Conservation (phyloP, 1,140 invertebrate species). For the Drosophila auraria region DNA sequence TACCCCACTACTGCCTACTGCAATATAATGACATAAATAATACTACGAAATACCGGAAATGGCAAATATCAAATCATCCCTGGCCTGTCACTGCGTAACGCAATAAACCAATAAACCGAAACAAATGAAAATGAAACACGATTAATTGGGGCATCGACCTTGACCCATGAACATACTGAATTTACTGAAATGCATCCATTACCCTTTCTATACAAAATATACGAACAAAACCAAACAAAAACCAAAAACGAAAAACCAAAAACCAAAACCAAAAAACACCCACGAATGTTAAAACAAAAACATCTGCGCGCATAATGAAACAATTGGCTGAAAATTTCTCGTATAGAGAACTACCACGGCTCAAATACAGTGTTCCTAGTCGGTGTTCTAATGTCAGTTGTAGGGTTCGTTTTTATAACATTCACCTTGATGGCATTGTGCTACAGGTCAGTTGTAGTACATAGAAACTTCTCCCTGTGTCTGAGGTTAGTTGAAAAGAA, state of each 20-base stretch:
- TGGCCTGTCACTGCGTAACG: slow-evolving; percentile 41
- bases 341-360: slow-evolving; percentile 95
- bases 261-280: slow-evolving; percentile 26
- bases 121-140: slow-evolving; percentile 22
- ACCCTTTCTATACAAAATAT: neutral
- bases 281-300: slow-evolving; percentile 7
- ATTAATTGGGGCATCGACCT: slow-evolving; percentile 16
- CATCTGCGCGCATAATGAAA: slow-evolving; percentile 51
- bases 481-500: slow-evolving; percentile 93
- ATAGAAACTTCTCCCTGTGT: slow-evolving; percentile 98
- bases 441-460: slow-evolving; percentile 99
- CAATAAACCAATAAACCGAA: slow-evolving; percentile 20
- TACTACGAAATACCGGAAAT: slow-evolving; percentile 55
- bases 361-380: slow-evolving; percentile 98
- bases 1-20: slow-evolving; percentile 62
- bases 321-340: slow-evolving; percentile 72
- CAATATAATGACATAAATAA: slow-evolving; percentile 51
- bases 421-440: slow-evolving; percentile 99
- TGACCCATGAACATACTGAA: slow-evolving; percentile 6
- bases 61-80: slow-evolving; percentile 35
- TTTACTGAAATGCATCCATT: slow-evolving; percentile 9
- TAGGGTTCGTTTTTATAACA: slow-evolving; percentile 99
- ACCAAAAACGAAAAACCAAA: too few relatives aligned
- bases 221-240: slow-evolving; percentile 15
- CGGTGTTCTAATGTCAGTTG: slow-evolving; percentile 98